Conservation (phyloP, 2,888 invertebrate genomes). For the Ormyrus labotus region DNA sequence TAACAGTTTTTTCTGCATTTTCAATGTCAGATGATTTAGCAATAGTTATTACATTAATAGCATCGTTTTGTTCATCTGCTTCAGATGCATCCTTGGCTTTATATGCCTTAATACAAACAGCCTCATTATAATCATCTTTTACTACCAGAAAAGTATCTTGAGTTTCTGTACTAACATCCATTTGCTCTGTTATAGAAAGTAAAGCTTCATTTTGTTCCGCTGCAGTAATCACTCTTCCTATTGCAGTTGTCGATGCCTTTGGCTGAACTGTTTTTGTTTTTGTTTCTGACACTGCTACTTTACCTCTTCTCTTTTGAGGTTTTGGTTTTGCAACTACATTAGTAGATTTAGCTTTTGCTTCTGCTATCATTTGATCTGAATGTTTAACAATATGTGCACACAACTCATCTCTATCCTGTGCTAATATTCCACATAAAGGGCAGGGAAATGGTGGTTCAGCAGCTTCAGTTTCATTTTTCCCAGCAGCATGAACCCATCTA, state of each 20-base stretch:
- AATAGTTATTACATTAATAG: constrained; percentile 60
- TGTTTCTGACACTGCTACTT: constrained; percentile 2
- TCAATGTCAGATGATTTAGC: constrained; percentile 41
- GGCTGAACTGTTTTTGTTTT: constrained; percentile 51
- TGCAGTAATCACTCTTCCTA: constrained; percentile 44
- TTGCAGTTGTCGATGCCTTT: constrained; percentile 1
- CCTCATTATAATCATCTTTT: constrained; percentile 54
- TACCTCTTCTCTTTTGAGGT: constrained; percentile 57
- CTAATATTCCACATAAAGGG: constrained; percentile 75
- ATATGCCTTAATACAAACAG: constrained; percentile 38
- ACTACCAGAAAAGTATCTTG: constrained; percentile 61
- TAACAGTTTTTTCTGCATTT: constrained; percentile 1
- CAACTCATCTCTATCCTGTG: constrained; percentile 76
- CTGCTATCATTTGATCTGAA: constrained; percentile 77
- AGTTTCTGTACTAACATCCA: constrained; percentile 59
- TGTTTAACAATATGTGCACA: constrained; percentile 78
- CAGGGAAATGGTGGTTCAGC: constrained; percentile 75
- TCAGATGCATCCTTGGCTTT: constrained; percentile 52
- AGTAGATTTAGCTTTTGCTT: constrained; percentile 72
- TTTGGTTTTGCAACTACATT: constrained; percentile 62
- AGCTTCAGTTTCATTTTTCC: constrained; percentile 72
- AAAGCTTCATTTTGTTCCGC: constrained; percentile 64
- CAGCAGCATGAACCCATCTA: constrained; percentile 77
- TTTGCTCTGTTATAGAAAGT: constrained; percentile 62
- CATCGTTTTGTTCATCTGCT: constrained; percentile 51